phyloP scores from a whole-genome alignment of 2,113 vertebrate species.

The Syrmaticus mikado region DNA sequence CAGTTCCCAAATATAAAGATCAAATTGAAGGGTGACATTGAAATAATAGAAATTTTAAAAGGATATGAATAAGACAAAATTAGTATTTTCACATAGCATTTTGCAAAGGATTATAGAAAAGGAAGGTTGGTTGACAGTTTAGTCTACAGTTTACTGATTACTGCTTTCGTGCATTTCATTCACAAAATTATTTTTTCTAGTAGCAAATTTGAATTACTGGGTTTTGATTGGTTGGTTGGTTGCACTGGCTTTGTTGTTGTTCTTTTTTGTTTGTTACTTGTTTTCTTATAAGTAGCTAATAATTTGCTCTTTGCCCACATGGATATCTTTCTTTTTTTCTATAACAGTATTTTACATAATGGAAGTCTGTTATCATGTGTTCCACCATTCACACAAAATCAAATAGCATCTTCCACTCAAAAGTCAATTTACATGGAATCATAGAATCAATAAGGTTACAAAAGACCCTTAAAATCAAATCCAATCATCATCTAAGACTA shows the following conservation, averaged over 20 bases:
- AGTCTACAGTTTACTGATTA: neutral
- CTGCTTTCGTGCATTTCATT: neutral
- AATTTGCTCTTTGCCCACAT: neutral
- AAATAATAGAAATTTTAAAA: neutral
- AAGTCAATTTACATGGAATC: neutral
- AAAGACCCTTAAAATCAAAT: neutral
- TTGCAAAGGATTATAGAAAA: neutral
- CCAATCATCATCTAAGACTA: neutral
- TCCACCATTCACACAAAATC: neutral
- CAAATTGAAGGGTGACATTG: neutral
- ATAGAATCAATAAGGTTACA: neutral
- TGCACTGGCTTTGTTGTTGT: neutral
- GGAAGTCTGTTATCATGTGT: neutral
- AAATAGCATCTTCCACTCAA: neutral
- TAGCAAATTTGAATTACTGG: neutral
- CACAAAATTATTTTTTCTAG: neutral
- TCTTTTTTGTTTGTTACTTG: neutral
- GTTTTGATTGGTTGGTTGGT: neutral
- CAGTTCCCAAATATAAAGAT: neutral
- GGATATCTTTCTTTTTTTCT: neutral
- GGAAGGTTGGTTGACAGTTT: rapidly evolving
- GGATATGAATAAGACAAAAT: neutral
- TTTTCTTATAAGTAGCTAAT: neutral
- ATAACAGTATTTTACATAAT: neutral
- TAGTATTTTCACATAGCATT: neutral